Base-by-base conservation (phyloP, 2,888 invertebrate genomes). In the Hemithea aestivaria region DNA sequence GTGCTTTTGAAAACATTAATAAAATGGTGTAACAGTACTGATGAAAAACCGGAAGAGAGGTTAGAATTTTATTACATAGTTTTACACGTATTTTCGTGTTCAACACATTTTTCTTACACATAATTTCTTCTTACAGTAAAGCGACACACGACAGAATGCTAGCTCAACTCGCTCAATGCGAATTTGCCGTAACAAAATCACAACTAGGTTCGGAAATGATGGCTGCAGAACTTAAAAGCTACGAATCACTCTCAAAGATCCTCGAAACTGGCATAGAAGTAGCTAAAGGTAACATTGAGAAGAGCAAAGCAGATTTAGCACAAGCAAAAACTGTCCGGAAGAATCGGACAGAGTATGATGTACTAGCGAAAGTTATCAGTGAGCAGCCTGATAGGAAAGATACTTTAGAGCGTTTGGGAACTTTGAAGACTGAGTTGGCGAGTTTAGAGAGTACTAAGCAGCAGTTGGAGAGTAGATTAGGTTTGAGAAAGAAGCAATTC, bases 301-400 rank as follows among this genome's bases (percentile, higher is more conserved):
- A 91, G 40, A 95, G 94, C 40, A 96, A 97, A 79, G 80, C 88
- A 5, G 95, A 95, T 56, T 77, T 97, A 5, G 90, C 92, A 26
- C 90, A 94, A 62, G 96, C 96, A 0, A 96, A 96, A 69, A 92
- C 93, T 52, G 92, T 96, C 12, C 90, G 97, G 7, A 95, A 96
- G 67, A 96, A 98, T 71, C 90, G 95, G 60, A 93, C 94, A 83
- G 97, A 97, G 71, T 98, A 98, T 80, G 97, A 98, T 84, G 92
- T 96, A 7, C 66, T 98, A 24, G 97, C 97, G 0, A 95, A 96
- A 72, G 92, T 96, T 0, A 97, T 98, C 45, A 93, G 93, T 53
- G 92, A 94, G 59, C 96, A 97, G 66, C 97, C 97, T 0, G 96
- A 96, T 63, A 89, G 97, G 53, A 93, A 93, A 60, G 93, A 94